phyloP scores from a whole-genome alignment of 2,113 vertebrate species.

The Pandion haliaetus region DNA sequence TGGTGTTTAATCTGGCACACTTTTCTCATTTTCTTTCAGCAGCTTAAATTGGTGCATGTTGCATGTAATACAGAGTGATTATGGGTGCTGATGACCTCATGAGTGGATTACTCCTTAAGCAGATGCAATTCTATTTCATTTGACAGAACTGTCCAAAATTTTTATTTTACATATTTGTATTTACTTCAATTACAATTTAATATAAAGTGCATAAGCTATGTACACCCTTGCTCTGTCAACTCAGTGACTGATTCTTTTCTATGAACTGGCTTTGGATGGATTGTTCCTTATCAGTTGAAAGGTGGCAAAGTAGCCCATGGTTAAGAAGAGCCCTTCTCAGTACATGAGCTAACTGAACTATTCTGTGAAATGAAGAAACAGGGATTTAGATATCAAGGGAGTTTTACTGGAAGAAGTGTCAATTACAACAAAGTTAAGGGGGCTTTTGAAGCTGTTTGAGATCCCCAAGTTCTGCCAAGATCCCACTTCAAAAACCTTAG shows the following conservation, averaged over 20 bases:
- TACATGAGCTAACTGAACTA: background rate
- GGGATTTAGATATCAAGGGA: background rate
- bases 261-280: background rate
- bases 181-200: background rate
- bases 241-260: background rate
- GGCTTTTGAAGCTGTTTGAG: background rate
- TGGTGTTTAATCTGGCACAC: background rate
- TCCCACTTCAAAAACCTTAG: background rate
- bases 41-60: background rate
- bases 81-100: background rate
- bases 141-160: background rate
- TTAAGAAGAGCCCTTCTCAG: background rate
- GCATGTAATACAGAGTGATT: background rate
- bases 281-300: background rate
- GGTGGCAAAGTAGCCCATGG: background rate
- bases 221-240: background rate
- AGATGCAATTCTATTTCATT: background rate
- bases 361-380: background rate
- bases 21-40: background rate
- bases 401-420: background rate
- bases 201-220: rapidly evolving
- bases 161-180: background rate
- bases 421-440: background rate
- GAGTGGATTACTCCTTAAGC: background rate
- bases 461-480: background rate